Conservation (phyloP, 2,797 vertebrate genomes). For the Numenius phaeopus region DNA sequence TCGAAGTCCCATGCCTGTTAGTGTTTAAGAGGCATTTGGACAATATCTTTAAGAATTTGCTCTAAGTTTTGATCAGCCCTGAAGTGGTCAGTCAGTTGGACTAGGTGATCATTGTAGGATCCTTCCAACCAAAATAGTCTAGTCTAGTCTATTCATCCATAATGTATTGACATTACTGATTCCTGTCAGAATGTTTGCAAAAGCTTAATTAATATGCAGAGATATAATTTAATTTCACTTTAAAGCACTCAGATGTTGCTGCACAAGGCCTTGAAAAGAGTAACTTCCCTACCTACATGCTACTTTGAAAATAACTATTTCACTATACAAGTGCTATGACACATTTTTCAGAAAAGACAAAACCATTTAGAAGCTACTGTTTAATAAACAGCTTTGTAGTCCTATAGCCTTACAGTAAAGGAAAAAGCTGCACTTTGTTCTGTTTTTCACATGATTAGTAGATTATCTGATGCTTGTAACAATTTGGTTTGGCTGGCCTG, state of each 20-base stretch:
- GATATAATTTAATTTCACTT: neutral
- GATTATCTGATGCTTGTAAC: neutral
- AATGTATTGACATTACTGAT: neutral
- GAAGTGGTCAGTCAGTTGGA: neutral
- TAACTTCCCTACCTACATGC: neutral
- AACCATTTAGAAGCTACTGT: neutral
- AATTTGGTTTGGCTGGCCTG: neutral
- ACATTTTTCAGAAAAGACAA: neutral
- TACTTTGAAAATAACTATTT: neutral
- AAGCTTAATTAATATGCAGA: neutral
- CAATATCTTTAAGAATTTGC: neutral
- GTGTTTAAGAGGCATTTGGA: neutral
- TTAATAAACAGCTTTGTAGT: neutral
- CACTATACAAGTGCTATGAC: neutral
- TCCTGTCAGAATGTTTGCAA: neutral
- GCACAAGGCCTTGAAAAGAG: neutral
- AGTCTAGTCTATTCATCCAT: neutral
- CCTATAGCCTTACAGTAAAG: neutral
- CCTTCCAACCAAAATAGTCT: neutral
- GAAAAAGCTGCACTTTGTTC: neutral
- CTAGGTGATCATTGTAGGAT: neutral
- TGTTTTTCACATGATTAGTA: neutral
- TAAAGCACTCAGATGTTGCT: neutral
- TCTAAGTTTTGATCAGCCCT: neutral
- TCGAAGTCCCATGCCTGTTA: rapidly evolving